These are phyloP conservation scores for Cetonia aurata DNA, from an alignment of 2,888 invertebrate genomes.

Conservation along the genomic window DNA sequence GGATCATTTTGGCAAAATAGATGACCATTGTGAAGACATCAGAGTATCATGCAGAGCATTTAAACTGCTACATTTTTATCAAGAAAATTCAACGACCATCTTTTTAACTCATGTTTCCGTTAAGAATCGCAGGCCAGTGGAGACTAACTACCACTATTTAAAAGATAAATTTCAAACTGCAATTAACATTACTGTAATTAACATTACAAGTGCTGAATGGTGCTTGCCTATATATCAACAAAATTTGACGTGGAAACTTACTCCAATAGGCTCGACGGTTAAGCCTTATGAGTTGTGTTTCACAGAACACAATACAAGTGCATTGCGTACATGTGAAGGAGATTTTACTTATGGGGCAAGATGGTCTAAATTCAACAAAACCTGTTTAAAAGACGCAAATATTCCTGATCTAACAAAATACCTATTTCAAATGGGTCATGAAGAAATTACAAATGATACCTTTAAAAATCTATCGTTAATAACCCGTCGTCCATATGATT, in stretches of 20 bases:
- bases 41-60: conserved; percentile 16
- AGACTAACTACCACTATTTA: conserved; percentile 47
- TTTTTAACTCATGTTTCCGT: conserved; percentile 46
- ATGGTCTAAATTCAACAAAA: conserved; percentile 68
- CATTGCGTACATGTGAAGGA: conserved; percentile 71
- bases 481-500: conserved; percentile 50
- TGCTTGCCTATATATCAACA: conserved; percentile 57
- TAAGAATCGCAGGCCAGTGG: conserved; percentile 19
- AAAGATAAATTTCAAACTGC: conserved; percentile 11
- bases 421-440: conserved; percentile 51
- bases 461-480: conserved; percentile 53
- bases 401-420: conserved; percentile 50
- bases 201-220: conserved; percentile 57
- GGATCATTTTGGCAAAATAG: conserved; percentile 1
- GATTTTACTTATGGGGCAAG: conserved; percentile 71
- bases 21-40: conserved; percentile 1
- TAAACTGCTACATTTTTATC: conserved; percentile 10
- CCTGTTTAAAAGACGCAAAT: conserved; percentile 50
- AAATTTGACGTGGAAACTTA: conserved; percentile 66
- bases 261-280: conserved; percentile 68
- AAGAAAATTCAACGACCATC: conserved; percentile 20
- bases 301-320: conserved; percentile 71
- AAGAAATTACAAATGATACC: conserved; percentile 46
- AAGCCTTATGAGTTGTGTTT: conserved; percentile 72
- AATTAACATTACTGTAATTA: conserved; percentile 46